These are phyloP conservation scores for Callospermophilus lateralis DNA, from an alignment of 2,113 vertebrate genomes.

Conservation along the genomic window DNA sequence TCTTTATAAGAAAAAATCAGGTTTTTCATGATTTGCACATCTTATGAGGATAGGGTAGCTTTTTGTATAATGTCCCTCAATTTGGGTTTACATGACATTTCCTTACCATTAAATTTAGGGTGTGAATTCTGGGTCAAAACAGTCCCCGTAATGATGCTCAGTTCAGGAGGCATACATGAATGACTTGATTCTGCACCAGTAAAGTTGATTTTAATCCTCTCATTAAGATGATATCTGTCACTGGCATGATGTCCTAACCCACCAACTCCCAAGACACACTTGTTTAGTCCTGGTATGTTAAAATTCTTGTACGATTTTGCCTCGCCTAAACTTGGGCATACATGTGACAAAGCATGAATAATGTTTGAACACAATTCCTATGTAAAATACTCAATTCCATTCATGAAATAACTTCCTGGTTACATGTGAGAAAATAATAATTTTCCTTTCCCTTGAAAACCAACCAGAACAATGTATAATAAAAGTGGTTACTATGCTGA, in stretches of 20 bases:
- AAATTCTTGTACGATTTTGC: background rate
- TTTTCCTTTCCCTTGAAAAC: background rate
- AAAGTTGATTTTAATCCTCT: background rate
- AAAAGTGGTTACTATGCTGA: background rate
- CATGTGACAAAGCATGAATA: background rate
- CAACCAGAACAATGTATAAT: background rate
- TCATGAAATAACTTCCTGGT: slow-evolving; percentile 56
- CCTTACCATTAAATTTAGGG: background rate
- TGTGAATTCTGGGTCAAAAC: background rate
- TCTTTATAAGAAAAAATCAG: background rate
- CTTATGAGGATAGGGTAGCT: background rate
- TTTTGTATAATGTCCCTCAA: background rate
- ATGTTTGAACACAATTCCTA: slow-evolving; percentile 23
- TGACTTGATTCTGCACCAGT: background rate
- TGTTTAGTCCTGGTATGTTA: background rate
- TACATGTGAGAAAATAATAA: slow-evolving; percentile 13
- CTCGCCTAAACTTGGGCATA: background rate
- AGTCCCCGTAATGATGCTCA: background rate
- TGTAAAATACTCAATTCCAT: background rate
- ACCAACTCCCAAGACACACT: background rate
- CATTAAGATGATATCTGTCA: background rate
- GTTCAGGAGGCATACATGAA: background rate
- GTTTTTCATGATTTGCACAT: background rate
- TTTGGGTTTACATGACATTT: slow-evolving; percentile 28
- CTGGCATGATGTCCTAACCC: background rate